These are phyloP conservation scores for Tricholauxania praeusta DNA, from an alignment of 2,888 invertebrate genomes.

Conservation along the genomic window DNA sequence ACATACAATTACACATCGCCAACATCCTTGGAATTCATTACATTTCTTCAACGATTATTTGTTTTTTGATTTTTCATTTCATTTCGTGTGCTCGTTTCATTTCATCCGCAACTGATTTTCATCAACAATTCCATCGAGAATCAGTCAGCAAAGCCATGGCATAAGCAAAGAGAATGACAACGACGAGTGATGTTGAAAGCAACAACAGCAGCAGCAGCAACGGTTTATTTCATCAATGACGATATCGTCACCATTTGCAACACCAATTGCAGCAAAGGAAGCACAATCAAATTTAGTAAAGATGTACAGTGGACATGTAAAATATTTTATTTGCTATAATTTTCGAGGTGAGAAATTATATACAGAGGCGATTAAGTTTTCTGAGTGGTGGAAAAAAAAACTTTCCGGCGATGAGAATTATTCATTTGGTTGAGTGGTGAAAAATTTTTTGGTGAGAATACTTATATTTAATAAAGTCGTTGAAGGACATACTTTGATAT, in stretches of 20 bases:
- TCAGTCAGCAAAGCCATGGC: background rate
- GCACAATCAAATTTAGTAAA: too few relatives aligned
- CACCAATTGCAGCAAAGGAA: constrained; percentile 6
- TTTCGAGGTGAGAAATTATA: too few relatives aligned
- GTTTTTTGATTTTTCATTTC: constrained; percentile 46
- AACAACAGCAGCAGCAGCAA: background rate
- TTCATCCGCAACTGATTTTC: constrained; percentile 34
- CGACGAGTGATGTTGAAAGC: background rate
- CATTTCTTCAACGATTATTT: constrained; percentile 37
- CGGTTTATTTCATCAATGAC: constrained; percentile 24
- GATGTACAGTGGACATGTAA: too few relatives aligned
- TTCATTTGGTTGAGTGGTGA: too few relatives aligned
- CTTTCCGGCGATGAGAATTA: too few relatives aligned
- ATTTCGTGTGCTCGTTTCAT: constrained; percentile 37
- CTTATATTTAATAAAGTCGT: too few relatives aligned
- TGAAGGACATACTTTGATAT: too few relatives aligned
- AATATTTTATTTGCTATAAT: too few relatives aligned
- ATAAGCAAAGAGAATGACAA: background rate
- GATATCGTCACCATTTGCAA: constrained; percentile 21
- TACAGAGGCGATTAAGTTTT: too few relatives aligned
- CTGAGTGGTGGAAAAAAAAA: too few relatives aligned
- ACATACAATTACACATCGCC: background rate
- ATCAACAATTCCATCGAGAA: constrained; percentile 23
- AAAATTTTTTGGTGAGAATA: too few relatives aligned
- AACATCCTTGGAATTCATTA: constrained; percentile 35